These are phyloP conservation scores for Nephrocerus scutellatus DNA, from an alignment of 2,888 invertebrate genomes.

Conservation along the genomic window DNA sequence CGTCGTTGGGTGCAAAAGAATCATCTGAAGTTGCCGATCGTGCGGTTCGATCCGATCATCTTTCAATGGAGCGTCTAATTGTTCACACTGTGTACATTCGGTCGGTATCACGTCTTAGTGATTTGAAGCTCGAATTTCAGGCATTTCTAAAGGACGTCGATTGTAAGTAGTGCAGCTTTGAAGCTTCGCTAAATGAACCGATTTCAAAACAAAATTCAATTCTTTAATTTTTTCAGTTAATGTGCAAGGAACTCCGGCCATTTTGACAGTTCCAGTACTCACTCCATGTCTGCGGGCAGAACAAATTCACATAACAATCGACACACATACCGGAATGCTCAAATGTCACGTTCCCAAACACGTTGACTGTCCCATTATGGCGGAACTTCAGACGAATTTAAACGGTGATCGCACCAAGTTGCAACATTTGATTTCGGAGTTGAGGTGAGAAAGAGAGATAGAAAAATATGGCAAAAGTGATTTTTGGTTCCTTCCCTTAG, in stretches of 20 bases:
- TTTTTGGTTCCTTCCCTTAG: no score
- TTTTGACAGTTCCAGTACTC: conserved; percentile 82
- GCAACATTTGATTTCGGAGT: conserved; percentile 60
- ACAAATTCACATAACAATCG: conserved; percentile 84
- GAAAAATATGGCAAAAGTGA: not conserved
- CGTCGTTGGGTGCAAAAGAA: conserved; percentile 48
- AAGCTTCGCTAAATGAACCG: conserved; percentile 9
- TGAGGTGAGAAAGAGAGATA: conserved; percentile 39
- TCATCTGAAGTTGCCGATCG: conserved; percentile 61
- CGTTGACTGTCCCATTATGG: conserved; percentile 66
- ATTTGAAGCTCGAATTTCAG: conserved; percentile 62
- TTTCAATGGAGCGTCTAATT: conserved; percentile 91
- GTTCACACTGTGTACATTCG: conserved; percentile 94
- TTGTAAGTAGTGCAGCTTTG: conserved; percentile 50
- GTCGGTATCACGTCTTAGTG: conserved; percentile 73
- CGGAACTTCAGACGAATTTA: conserved; percentile 74
- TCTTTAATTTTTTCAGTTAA: conserved; percentile 54
- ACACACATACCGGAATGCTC: conserved; percentile 87
- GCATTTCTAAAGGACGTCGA: conserved; percentile 59
- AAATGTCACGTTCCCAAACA: conserved; percentile 90
- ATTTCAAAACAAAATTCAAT: conserved; percentile 4
- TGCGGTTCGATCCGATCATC: conserved; percentile 78
- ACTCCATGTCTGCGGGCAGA: conserved; percentile 87
- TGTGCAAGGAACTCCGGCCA: conserved; percentile 86
- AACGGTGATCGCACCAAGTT: conserved; percentile 65